Evolutionary conservation across 2,797 vertebrate genomes (phyloP), one percentile per base, ranked within the genome.

Genomic region (Syndactyla subalaris): DNA sequence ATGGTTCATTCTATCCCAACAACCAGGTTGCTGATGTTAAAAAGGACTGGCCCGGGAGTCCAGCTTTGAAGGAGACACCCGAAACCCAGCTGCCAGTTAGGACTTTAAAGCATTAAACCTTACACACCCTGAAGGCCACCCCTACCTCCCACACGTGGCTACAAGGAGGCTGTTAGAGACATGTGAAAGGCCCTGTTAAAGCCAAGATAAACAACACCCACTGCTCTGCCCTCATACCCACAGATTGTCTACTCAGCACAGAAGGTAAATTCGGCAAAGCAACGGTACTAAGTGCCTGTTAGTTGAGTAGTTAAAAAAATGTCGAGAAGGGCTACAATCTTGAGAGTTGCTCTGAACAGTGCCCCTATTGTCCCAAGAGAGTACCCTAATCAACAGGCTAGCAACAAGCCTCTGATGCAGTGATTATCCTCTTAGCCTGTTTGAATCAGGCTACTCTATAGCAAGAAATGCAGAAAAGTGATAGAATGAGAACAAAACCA

Each of bases 351-450:
- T 88, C 41, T 84, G 66, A 92, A n/a, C 52, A 61, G 49, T 88
- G 76, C 14, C 38, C 14, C 22, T 74, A 2, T 15, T 39, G n/a
- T 65, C 46, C 62, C 43, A 77, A 38, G 21, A 83, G 26, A 81
- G 21, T 38, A 77, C 9, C 10, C 41, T 86, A 19, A 78, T 78
- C 39, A 88, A 46, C 2, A 2, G 7, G 13, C 54, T 75, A 58
- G 51, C 63, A 58, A 63, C 36, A 76, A 86, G 43, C 23, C 48
- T 70, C 77, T 66, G 58, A 83, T 65, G 55, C 49, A 81, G 43
- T 46, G 43, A 81, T 73, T 92, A 93, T 46, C 48, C 72, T 89
- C 76, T 94, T 70, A 70, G 2, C 51, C 43, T 73, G 11, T 70
- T 68, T 45, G 77, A 94, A 92, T 10, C 3, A 0, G 27, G 22